Base-by-base conservation (phyloP, 2,113 vertebrate genomes). In the Typhlomys cinereus region DNA sequence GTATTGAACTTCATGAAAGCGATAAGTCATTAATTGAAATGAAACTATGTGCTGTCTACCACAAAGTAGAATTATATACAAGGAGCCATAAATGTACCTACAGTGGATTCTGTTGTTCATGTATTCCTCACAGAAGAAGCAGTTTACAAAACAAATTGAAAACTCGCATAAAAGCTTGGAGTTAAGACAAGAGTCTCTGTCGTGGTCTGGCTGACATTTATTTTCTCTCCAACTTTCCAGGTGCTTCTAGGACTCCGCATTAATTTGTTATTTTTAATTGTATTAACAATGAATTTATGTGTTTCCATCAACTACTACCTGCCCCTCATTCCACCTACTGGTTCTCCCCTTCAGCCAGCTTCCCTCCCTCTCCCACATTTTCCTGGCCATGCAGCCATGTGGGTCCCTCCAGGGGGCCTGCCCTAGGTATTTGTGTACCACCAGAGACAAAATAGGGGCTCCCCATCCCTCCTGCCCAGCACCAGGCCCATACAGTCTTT, bases 1-100 rank as follows among this genome's bases (percentile, higher is more conserved):
- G 25, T 64, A 44, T 36, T 64, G 70, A 50, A 70, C 69, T 89
- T 90, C 86, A 94, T 71, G 52, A 93, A 88, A 79, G 86, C 66
- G 50, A 67, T 83, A 86, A 94, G 83, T 71, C 71, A 75, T 82
- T 92, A 79, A 90, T 67, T 79, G 74, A 91, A 75, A 88, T 83
- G 69, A 88, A 88, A 85, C 59, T 54, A 48, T n/a, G 27, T 78
- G 46, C 9, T 0, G 31, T 44, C 89, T 44, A n/a, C 50, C 29
- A 69, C 86, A 70, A 94, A 88, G 34, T 46, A 44, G 64, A 85
- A 74, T 86, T 70, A 80, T 48, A 80, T 89, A 57, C 39, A 78
- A 88, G 76, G 74, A 81, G 78, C 23, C 64, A 64, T 81, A 82
- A 91, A 88, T 23, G 79, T 36, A 48, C 66, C 31, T 79, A 39